Evolutionary conservation across 1,140 invertebrate genomes (phyloP).

Genomic region (Penaeus vannamei): DNA sequence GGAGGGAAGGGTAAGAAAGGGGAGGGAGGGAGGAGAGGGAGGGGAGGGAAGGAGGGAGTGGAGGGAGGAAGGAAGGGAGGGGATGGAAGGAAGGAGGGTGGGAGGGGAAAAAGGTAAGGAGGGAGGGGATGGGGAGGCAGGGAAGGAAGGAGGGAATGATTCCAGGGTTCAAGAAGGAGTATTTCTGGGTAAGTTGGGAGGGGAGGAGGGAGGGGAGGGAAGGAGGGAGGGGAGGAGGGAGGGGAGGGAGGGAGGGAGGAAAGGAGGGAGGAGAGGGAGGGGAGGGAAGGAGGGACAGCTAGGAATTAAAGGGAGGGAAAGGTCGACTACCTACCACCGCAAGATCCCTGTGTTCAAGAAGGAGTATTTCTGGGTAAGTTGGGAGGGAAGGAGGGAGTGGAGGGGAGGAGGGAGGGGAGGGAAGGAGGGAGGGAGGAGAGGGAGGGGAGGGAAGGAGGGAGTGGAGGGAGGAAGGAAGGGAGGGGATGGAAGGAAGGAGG

Average conservation of each 20-base stretch:
- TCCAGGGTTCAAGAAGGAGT: conserved; percentile 77
- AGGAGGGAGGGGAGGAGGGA: not conserved
- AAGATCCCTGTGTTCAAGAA: no score
- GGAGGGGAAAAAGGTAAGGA: conserved; percentile 70
- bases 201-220: no score
- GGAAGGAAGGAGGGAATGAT: not conserved
- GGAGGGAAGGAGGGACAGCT: not conserved
- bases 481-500: no score
- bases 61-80: not conserved
- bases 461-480: no score
- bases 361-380: no score
- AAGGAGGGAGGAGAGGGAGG: not conserved
- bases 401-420: not conserved
- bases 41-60: not conserved
- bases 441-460: no score
- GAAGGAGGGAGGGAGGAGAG: no score
- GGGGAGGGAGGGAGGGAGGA: not conserved
- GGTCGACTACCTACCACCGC: no score
- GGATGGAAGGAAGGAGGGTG: not conserved
- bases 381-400: not conserved
- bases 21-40: not conserved
- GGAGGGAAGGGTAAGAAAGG: not conserved
- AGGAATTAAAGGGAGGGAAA: not conserved
- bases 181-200: conserved; percentile 82
- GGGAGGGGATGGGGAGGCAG: not conserved